Conservation (phyloP, 2,888 invertebrate genomes). For the Luffia ferchaultella region DNA sequence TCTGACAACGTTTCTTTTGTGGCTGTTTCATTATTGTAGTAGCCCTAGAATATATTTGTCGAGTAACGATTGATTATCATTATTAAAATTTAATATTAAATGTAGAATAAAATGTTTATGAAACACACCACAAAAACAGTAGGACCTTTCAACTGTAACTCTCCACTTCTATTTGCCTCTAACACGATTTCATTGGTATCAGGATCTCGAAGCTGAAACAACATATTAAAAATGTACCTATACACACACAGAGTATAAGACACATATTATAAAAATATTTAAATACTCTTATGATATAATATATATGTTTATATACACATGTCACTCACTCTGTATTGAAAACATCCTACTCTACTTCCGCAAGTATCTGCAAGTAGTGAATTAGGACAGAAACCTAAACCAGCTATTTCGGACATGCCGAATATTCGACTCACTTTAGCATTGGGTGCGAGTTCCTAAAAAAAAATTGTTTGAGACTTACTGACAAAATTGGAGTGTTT, state of each 20-base stretch:
- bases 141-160: not conserved
- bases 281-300: no score
- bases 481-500: no score
- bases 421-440: not conserved
- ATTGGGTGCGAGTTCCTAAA: not conserved
- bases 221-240: no score
- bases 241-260: no score
- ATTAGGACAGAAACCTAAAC: not conserved
- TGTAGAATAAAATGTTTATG: no score
- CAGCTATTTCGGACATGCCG: not conserved
- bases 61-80: no score
- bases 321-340: not conserved
- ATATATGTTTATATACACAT: no score
- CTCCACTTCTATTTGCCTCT: not conserved
- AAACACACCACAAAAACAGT: not conserved
- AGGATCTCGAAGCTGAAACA: not conserved
- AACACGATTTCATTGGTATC: not conserved
- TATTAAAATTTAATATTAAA: no score
- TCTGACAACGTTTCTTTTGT: constrained; percentile 20
- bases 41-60: constrained; percentile 25
- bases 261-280: no score
- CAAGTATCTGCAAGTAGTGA: not conserved
- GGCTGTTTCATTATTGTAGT: constrained; percentile 24
- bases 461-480: no score
- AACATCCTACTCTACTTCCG: not conserved